Evolutionary conservation across 2,113 vertebrate genomes (phyloP).

Genomic region (Podilymbus podiceps): DNA sequence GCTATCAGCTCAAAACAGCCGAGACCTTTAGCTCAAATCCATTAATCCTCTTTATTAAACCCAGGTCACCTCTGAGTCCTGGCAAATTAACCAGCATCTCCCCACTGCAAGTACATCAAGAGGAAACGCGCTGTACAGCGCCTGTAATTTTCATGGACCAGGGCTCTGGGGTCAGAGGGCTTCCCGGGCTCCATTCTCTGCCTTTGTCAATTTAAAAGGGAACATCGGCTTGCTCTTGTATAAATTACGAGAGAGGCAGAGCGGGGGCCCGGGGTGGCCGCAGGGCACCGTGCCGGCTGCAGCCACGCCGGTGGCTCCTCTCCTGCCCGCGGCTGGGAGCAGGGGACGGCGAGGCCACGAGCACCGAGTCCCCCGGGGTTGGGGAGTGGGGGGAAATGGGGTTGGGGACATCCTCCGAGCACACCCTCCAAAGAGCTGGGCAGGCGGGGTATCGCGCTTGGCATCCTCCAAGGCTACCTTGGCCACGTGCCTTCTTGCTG

Average conservation of each 20-base stretch:
- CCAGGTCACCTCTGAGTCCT: constrained; percentile 79
- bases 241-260: constrained; percentile 55
- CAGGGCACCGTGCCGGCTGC: background rate
- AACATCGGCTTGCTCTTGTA: constrained; percentile 67
- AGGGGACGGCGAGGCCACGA: rapidly evolving
- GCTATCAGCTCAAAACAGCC: constrained; percentile 80
- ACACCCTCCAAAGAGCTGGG: background rate
- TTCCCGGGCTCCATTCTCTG: constrained; percentile 63
- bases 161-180: constrained; percentile 69
- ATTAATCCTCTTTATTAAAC: constrained; percentile 87
- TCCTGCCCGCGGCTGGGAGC: background rate
- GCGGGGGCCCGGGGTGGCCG: background rate
- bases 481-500: constrained; percentile 26
- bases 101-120: constrained; percentile 75
- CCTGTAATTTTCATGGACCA: constrained; percentile 76
- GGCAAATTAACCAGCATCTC: constrained; percentile 81
- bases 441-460: background rate
- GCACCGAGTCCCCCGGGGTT: rapidly evolving
- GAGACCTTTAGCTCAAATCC: constrained; percentile 83
- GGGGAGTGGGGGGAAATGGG: too few species aligned
- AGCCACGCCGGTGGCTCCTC: background rate
- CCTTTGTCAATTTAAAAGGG: constrained; percentile 77
- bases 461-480: constrained; percentile 3
- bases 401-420: background rate
- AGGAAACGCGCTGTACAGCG: constrained; percentile 31